Evolutionary conservation across 2,888 invertebrate genomes (phyloP).

Genomic region (Plebejus melissa): DNA sequence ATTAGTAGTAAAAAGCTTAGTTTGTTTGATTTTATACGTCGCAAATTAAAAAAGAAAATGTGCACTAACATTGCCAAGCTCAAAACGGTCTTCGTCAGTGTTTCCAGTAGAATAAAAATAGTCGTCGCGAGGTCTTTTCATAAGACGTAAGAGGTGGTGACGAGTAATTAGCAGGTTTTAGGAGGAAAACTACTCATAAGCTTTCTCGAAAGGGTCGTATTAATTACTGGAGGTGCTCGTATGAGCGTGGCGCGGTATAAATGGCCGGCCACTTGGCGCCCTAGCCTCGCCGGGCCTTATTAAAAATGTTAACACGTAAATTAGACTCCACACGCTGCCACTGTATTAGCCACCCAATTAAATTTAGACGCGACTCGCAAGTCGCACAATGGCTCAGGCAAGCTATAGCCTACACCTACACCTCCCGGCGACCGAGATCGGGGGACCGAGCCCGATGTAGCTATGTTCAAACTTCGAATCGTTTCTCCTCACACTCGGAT

Average conservation of each 20-base stretch:
- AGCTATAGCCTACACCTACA: neutral
- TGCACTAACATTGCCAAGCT: constrained; percentile 8
- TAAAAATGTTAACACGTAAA: constrained; percentile 78
- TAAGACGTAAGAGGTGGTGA: constrained; percentile 53
- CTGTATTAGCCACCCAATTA: constrained; percentile 76
- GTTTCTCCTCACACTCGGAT: constrained; percentile 52
- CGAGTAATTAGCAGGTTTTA: constrained; percentile 73
- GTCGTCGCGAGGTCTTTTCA: constrained; percentile 38
- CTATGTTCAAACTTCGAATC: constrained; percentile 46
- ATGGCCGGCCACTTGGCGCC: constrained; percentile 76
- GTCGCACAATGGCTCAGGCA: constrained; percentile 54
- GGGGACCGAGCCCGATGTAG: constrained; percentile 23
- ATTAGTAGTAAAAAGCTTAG: neutral
- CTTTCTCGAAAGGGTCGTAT: constrained; percentile 73
- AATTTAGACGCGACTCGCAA: constrained; percentile 62
- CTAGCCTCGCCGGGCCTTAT: constrained; percentile 71
- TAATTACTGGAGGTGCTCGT: constrained; percentile 74
- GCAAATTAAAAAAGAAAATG: constrained; percentile 13
- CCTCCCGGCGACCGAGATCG: neutral
- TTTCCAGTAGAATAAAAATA: constrained; percentile 30
- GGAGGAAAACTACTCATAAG: constrained; percentile 77
- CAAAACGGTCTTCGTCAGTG: constrained; percentile 7
- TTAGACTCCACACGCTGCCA: constrained; percentile 63
- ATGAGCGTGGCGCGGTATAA: constrained; percentile 64
- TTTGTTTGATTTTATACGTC: neutral